Evolutionary conservation across 2,797 vertebrate species (phyloP).

Genomic region (Hybognathus amarus): DNA sequence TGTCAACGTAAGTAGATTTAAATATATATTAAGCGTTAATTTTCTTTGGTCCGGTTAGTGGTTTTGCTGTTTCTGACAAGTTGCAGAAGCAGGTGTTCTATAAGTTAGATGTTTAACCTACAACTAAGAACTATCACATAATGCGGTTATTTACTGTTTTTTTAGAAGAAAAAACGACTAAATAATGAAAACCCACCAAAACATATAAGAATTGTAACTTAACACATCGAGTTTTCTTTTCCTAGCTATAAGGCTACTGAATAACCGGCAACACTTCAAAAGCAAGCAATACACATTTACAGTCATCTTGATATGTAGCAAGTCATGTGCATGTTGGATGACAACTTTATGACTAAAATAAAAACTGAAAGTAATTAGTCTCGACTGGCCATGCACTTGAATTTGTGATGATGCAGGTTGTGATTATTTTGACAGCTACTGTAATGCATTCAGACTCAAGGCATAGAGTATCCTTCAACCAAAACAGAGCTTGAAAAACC

Average conservation of each 20-base stretch:
- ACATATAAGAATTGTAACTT: no score
- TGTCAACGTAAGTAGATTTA: conserved; percentile 85
- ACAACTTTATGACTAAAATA: neutral
- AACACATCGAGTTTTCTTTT: neutral
- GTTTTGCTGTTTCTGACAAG: neutral
- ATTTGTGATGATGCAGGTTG: neutral
- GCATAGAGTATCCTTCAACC: conserved; percentile 22
- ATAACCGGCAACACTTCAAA: neutral
- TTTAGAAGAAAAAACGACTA: neutral
- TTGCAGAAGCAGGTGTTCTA: conserved; percentile 1
- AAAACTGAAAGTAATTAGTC: conserved; percentile 33
- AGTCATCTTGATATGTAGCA: neutral
- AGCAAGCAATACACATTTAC: neutral
- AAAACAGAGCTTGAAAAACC: conserved; percentile 49
- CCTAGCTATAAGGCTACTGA: no score
- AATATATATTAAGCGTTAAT: neutral
- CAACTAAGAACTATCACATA: neutral
- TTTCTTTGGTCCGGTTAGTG: neutral
- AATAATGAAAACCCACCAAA: neutral
- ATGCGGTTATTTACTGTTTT: neutral
- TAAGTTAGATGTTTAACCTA: neutral
- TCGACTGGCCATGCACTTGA: neutral
- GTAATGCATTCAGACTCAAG: conserved; percentile 20
- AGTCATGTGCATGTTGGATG: neutral
- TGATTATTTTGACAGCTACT: conserved; percentile 18